Percentiles rank a stretch among this genome's conserved stretches.
Conservation (phyloP, 1,140 invertebrate species). For the Druon quercuslanigerum region DNA sequence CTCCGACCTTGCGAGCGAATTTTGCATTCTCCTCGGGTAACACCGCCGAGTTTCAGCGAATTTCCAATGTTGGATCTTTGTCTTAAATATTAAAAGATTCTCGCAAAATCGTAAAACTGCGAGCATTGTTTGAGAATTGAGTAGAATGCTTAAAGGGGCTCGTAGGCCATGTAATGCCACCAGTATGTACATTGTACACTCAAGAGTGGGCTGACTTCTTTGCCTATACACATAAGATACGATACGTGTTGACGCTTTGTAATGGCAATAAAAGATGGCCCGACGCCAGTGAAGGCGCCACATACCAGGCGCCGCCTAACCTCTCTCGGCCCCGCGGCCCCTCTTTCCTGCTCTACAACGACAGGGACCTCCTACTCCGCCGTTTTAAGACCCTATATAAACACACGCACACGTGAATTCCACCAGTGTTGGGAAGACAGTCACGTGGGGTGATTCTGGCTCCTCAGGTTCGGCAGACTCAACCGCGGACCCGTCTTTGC, state of each 20-base stretch:
- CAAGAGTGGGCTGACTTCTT: conserved; percentile 25
- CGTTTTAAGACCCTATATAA: neutral
- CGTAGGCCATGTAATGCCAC: too few species aligned
- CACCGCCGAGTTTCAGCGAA: too few species aligned
- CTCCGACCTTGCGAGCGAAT: too few species aligned
- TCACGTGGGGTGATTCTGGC: conserved; percentile 1
- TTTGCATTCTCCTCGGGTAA: too few species aligned
- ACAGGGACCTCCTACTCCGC: neutral
- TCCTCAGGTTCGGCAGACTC: conserved; percentile 10
- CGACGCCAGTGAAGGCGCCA: conserved; percentile 72
- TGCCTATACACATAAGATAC: conserved; percentile 40
- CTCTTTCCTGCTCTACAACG: conserved; percentile 8
- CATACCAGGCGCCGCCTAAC: conserved; percentile 72
- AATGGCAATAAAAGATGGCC: conserved; percentile 69
- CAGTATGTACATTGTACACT: too few species aligned
- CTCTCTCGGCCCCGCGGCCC: conserved; percentile 24
- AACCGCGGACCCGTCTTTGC: neutral
- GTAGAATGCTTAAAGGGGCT: too few species aligned
- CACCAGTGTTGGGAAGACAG: neutral
- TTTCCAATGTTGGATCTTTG: too few species aligned
- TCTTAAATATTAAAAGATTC: too few species aligned
- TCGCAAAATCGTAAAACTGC: too few species aligned
- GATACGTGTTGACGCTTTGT: conserved; percentile 65
- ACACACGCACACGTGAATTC: neutral
- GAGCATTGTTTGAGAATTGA: too few species aligned